Conservation (phyloP, 2,797 vertebrate genomes). For the Prionace glauca region DNA sequence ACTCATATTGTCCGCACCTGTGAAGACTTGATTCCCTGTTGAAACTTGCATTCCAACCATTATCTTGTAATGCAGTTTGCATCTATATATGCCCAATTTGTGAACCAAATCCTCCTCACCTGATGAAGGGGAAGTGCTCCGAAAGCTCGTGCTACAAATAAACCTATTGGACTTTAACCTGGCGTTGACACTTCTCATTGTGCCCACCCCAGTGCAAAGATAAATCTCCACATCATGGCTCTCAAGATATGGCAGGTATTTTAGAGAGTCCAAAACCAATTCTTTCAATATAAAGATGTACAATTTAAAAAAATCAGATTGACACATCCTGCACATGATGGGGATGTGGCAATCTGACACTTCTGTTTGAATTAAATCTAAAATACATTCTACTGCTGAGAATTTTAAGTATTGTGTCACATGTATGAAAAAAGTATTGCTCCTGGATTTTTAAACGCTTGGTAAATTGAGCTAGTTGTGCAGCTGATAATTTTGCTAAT, state of each 20-base stretch:
- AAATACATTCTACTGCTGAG: background rate
- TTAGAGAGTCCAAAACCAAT: background rate
- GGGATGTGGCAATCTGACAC: background rate
- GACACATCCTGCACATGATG: background rate
- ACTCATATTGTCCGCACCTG: no score
- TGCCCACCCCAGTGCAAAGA: no score
- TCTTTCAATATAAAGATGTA: background rate
- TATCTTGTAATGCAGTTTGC: no score
- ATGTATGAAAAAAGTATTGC: background rate
- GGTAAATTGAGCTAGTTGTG: background rate
- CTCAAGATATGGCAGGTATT: background rate
- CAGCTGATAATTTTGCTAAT: background rate
- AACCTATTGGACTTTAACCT: no score
- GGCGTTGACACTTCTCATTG: no score
- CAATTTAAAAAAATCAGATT: background rate
- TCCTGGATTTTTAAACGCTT: background rate
- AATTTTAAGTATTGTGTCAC: background rate
- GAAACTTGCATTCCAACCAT: no score
- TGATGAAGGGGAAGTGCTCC: no score
- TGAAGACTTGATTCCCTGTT: no score
- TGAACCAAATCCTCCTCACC: no score
- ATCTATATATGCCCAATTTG: no score
- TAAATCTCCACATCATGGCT: no score
- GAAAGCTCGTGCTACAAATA: no score
- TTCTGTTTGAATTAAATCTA: background rate